Evolutionary conservation across 2,888 invertebrate genomes (phyloP).

Genomic region (Notodonta ziczac): DNA sequence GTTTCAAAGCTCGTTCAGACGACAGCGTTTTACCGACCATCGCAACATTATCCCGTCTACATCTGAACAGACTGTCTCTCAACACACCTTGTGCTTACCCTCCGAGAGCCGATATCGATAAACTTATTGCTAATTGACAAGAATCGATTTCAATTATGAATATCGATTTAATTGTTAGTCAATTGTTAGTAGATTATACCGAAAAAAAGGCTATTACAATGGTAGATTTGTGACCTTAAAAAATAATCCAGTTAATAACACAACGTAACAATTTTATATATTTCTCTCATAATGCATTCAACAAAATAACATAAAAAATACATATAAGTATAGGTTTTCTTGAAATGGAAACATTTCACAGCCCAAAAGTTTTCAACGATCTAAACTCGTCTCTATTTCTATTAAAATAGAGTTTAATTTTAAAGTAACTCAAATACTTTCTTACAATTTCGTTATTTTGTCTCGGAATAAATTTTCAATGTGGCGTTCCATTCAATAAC

Average conservation of each 20-base stretch:
- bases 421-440: not conserved
- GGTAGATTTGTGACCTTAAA: not conserved
- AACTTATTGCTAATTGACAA: constrained; percentile 30
- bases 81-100: constrained; percentile 8
- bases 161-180: not conserved
- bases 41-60: no score
- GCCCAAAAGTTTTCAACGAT: constrained; percentile 29
- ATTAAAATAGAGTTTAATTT: not conserved
- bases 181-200: not conserved
- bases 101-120: not conserved
- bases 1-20: no score
- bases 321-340: not conserved
- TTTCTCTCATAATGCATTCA: not conserved
- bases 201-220: not conserved
- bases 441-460: not conserved
- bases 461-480: not conserved
- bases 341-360: constrained; percentile 51
- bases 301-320: not conserved
- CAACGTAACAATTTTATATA: no score
- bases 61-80: no score
- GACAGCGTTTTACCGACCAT: no score
- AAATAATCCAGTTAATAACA: no score
- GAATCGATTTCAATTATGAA: not conserved
- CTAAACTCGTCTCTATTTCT: not conserved
- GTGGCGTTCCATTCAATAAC: not conserved